Evolutionary conservation across 2,888 invertebrate species (phyloP), one percentile per base, ranked within the genome.

Genomic region (Druceiella hillmani): DNA sequence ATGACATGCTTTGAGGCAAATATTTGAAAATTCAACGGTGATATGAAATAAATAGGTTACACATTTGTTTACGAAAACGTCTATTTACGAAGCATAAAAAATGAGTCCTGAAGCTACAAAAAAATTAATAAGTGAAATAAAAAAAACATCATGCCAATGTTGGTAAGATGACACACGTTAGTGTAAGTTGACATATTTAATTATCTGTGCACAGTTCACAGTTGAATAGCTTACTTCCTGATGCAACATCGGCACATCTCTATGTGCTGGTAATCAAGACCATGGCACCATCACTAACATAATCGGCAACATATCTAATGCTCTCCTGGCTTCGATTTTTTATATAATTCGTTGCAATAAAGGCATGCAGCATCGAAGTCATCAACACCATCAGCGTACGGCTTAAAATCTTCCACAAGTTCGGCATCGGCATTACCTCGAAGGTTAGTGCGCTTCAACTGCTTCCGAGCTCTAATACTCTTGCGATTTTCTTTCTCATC

Each of bases 381-480:
- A 20, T 20, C 22, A 6, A 20, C 22, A 20, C n/a, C 22, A 20
- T 20, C 22, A 20, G 22, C 22, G 22, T 20, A 6, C 22, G 6
- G 22, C 6, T 7, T 20, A 20, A 20, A 20, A 20, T 20, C 22
- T 20, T 20, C 22, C 22, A 20, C 22, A 20, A n/a, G 22, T 20
- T 20, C 22, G 22, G 22, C n/a, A 20, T 20, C 22, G 6, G 9
- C 6, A n/a, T 20, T n/a, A 20, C n/a, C 22, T n/a, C n/a, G 22
- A n/a, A n/a, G n/a, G 9, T 7, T 7, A 7, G 22, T 20, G 9
- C 22, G 22, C n/a, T 20, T 20, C 22, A 20, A 6, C 22, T 20
- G 22, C 22, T 20, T 20, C n/a, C 22, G 22, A 20, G 22, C 22
- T 20, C 22, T 20, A 20, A 20, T 20, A n/a, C n/a, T 20, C n/a